phyloP scores from a whole-genome alignment of 2,888 invertebrate species.

The Agelastica alni region DNA sequence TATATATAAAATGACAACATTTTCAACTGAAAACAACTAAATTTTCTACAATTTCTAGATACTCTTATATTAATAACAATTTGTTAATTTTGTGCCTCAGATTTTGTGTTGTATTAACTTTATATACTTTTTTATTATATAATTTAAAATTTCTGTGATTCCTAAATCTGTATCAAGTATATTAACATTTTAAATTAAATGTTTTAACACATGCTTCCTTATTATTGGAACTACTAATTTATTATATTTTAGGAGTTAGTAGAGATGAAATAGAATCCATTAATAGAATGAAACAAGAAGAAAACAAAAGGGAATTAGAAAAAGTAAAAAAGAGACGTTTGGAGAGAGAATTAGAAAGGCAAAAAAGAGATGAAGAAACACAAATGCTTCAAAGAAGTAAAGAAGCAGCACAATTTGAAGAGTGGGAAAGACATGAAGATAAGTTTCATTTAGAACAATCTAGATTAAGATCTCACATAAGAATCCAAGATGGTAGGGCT shows the following conservation, averaged over 20 bases:
- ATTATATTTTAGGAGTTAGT: constrained; percentile 63
- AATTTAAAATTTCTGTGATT: too few species aligned
- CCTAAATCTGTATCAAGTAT: too few species aligned
- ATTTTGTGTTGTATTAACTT: too few species aligned
- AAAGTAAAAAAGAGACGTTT: constrained; percentile 89
- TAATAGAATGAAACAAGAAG: constrained; percentile 85
- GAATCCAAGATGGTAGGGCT: constrained; percentile 95
- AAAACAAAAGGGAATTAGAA: constrained; percentile 89
- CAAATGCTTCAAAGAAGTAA: constrained; percentile 84
- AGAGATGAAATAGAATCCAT: constrained; percentile 80
- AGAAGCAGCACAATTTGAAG: constrained; percentile 87
- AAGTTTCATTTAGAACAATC: constrained; percentile 98
- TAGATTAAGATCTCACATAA: constrained; percentile 82
- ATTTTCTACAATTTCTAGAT: neutral
- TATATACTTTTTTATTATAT: too few species aligned
- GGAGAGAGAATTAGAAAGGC: constrained; percentile 86
- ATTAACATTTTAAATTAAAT: too few species aligned
- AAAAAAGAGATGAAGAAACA: constrained; percentile 80
- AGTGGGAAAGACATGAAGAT: constrained; percentile 96
- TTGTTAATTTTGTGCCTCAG: too few species aligned
- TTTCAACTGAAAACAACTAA: neutral
- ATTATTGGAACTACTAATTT: too few species aligned
- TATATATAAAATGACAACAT: neutral
- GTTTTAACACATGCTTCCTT: too few species aligned
- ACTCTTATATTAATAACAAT: neutral